phyloP scores from a whole-genome alignment of 2,113 vertebrate genomes.

The Redunca redunca region DNA sequence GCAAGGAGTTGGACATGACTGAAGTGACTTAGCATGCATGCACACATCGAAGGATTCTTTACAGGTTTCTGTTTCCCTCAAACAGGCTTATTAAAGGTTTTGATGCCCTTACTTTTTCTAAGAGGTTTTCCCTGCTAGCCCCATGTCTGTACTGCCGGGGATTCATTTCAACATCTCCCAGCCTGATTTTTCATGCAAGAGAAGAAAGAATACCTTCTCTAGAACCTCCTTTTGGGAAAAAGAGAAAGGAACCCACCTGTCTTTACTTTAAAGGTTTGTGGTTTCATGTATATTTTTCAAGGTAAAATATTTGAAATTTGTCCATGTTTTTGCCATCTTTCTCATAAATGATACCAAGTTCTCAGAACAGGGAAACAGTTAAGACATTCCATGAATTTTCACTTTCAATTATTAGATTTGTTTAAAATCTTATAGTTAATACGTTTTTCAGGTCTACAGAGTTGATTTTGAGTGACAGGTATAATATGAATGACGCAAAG shows the following conservation, averaged over 20 bases:
- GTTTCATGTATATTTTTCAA: neutral
- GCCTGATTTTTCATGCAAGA: neutral
- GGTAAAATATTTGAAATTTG: neutral
- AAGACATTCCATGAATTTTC: neutral
- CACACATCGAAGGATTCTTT: neutral
- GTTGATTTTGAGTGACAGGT: neutral
- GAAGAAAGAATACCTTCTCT: neutral
- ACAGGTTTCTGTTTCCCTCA: neutral
- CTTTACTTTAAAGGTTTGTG: neutral
- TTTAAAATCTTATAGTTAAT: neutral
- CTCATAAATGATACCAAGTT: neutral
- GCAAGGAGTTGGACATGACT: neutral
- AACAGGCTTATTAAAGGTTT: neutral
- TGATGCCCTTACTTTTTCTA: neutral
- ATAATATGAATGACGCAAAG: neutral
- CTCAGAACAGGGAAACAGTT: neutral
- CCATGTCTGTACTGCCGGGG: neutral
- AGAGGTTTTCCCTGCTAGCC: neutral
- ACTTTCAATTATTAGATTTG: neutral
- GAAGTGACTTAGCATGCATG: neutral
- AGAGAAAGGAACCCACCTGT: neutral
- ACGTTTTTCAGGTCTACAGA: neutral
- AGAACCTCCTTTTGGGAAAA: neutral
- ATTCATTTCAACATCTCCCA: neutral
- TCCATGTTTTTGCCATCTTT: neutral